Evolutionary conservation across 1,140 invertebrate species (phyloP).

Genomic region (Nasonia vitripennis): DNA sequence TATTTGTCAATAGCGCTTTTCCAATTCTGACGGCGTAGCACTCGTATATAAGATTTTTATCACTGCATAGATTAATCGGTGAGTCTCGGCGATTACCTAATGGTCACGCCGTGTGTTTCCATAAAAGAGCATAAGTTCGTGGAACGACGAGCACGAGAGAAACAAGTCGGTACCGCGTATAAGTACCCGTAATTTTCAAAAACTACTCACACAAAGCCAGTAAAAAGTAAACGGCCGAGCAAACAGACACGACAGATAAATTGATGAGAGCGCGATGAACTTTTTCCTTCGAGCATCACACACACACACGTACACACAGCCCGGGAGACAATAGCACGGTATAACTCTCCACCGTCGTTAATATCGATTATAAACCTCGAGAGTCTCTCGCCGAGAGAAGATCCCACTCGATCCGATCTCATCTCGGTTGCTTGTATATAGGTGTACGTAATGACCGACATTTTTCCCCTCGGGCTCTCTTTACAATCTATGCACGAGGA

Average conservation of each 20-base stretch:
- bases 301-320: neutral
- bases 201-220: no score
- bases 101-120: no score
- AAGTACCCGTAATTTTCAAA: no score
- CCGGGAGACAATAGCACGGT: neutral
- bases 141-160: no score
- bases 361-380: slow-evolving; percentile 27
- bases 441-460: neutral
- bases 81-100: no score
- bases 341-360: neutral
- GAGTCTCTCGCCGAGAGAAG: neutral
- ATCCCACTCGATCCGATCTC: slow-evolving; percentile 7
- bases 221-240: neutral
- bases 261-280: slow-evolving; percentile 59
- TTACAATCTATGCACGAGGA: slow-evolving; percentile 18
- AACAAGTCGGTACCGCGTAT: no score
- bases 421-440: neutral
- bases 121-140: no score
- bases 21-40: no score
- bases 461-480: neutral
- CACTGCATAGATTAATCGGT: no score
- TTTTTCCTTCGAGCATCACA: slow-evolving; percentile 54
- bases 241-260: slow-evolving; percentile 8
- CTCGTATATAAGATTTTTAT: no score
- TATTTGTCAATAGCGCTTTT: no score